These are phyloP conservation scores for Chloroceryle amazona DNA, from an alignment of 2,797 vertebrate species.

Conservation along the genomic window DNA sequence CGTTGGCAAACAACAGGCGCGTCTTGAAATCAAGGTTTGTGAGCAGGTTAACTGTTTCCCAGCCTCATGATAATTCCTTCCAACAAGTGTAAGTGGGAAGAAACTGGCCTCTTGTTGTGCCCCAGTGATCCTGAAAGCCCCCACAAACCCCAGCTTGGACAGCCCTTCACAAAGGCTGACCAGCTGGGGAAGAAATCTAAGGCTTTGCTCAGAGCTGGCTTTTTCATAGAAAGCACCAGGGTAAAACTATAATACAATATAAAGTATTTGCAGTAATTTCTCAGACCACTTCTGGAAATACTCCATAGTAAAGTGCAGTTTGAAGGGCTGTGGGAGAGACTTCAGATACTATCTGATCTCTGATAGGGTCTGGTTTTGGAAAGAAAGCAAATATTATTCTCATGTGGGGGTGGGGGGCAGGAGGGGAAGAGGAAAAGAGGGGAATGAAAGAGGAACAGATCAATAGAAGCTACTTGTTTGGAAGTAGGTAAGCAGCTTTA, in stretches of 20 bases:
- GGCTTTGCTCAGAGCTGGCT: not conserved
- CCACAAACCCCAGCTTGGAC: not conserved
- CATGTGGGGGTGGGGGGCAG: not conserved
- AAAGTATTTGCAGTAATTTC: not conserved
- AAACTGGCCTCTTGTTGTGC: not conserved
- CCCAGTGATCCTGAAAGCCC: not conserved
- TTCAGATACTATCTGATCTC: not conserved
- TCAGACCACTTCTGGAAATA: not conserved
- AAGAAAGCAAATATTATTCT: not conserved
- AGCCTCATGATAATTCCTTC: not conserved
- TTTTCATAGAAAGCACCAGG: not conserved
- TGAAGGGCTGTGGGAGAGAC: not conserved
- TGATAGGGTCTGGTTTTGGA: not conserved
- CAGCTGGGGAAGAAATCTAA: not conserved
- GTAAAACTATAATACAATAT: not conserved
- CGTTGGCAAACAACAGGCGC: not conserved
- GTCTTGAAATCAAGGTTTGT: slow-evolving; percentile 5
- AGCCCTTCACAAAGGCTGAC: not conserved
- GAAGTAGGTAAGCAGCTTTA: slow-evolving; percentile 1
- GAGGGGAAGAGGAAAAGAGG: not conserved
- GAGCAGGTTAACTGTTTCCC: slow-evolving; percentile 47
- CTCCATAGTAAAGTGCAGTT: not conserved
- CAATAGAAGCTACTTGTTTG: slow-evolving; percentile 15
- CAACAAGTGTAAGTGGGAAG: slow-evolving; percentile 17
- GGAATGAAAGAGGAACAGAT: not conserved